A percentile compares a stretch with the other conserved stretches of the same genome.
Evolutionary conservation across 2,888 invertebrate species (phyloP).

Genomic region (Lasioglossum figueresi): DNA sequence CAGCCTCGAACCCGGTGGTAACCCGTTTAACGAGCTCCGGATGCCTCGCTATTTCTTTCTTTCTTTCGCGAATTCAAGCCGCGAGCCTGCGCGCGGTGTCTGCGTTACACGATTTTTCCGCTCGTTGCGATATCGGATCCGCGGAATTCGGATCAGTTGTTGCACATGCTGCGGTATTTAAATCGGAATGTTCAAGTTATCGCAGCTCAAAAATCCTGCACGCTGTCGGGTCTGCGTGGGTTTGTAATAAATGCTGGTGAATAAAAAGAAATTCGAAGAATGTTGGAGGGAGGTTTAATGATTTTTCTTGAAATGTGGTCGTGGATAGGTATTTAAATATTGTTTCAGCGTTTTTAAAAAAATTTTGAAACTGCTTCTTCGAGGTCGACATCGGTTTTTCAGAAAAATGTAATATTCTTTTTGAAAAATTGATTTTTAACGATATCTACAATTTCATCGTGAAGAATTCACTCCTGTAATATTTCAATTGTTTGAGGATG

Average conservation of each 20-base stretch:
- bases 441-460: too few species aligned
- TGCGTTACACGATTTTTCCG: background rate
- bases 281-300: background rate
- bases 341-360: background rate
- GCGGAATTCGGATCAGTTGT: background rate
- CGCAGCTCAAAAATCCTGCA: background rate
- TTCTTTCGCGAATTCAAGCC: background rate
- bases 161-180: background rate
- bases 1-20: slow-evolving; percentile 6
- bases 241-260: background rate
- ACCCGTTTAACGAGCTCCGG: slow-evolving; percentile 47
- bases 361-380: background rate
- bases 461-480: too few species aligned
- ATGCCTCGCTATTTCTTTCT: slow-evolving; percentile 42
- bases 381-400: too few species aligned
- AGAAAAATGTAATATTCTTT: too few species aligned
- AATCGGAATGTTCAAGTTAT: background rate
- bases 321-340: background rate
- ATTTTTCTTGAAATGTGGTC: background rate
- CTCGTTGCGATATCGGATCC: background rate
- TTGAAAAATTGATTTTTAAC: too few species aligned
- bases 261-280: background rate
- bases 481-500: too few species aligned
- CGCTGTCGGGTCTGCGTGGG: background rate
- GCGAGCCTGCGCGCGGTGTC: background rate